Evolutionary conservation across 2,113 vertebrate genomes (phyloP).

Genomic region (Orycteropus afer): DNA sequence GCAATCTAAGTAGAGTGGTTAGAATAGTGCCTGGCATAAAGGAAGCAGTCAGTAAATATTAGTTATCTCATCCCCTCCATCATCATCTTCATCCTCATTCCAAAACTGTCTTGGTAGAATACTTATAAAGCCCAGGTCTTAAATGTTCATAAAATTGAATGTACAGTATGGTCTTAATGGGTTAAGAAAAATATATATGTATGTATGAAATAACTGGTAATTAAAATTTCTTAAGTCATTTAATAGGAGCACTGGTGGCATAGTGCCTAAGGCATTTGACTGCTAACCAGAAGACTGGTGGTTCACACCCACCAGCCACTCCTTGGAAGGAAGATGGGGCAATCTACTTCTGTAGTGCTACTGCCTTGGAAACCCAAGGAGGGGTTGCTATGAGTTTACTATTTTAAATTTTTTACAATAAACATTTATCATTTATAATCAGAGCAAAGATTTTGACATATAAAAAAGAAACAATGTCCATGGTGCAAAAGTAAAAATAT

Average conservation of each 20-base stretch:
- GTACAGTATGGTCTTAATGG: background rate
- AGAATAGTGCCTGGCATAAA: background rate
- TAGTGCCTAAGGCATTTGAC: too few relatives aligned
- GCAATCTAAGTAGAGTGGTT: background rate
- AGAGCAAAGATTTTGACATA: background rate
- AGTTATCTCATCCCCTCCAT: background rate
- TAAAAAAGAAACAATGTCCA: background rate
- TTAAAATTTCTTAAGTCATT: constrained; percentile 30
- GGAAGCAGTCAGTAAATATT: background rate
- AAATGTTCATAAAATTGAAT: constrained; percentile 1
- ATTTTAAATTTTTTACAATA: background rate
- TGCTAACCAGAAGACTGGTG: too few relatives aligned
- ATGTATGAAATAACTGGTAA: background rate
- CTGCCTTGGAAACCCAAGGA: too few relatives aligned
- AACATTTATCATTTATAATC: background rate
- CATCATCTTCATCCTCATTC: background rate
- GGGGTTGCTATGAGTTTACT: constrained; percentile 24
- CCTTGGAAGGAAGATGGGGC: too few relatives aligned
- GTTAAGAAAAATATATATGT: background rate
- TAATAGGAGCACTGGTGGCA: too few relatives aligned
- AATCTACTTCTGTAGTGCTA: too few relatives aligned
- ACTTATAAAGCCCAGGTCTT: background rate
- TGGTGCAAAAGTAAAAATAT: background rate
- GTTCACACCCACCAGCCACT: too few relatives aligned
- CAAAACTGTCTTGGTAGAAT: background rate